Percentiles rank a stretch among this genome's conserved stretches.
Conservation (phyloP, 2,888 invertebrate species). For the Drosophila prolongata region DNA sequence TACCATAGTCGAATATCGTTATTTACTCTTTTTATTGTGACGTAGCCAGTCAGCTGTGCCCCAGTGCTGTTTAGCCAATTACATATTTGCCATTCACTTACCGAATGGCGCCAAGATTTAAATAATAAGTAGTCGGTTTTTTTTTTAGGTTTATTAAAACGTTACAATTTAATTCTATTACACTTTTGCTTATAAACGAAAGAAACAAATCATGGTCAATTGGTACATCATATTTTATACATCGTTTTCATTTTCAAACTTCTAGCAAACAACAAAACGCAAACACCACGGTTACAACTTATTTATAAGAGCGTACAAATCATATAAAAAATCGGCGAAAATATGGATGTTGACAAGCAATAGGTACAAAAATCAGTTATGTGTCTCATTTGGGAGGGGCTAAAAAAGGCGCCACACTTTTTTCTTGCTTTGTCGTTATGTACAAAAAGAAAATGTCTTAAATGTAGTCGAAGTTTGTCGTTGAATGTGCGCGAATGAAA, state of each 20-base stretch:
- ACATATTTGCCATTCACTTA: neutral
- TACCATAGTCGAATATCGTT: neutral
- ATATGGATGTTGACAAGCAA: constrained; percentile 58
- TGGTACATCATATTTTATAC: constrained; percentile 80
- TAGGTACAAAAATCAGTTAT: constrained; percentile 70
- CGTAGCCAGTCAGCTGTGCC: neutral
- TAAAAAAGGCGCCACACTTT: constrained; percentile 51
- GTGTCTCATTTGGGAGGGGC: constrained; percentile 64
- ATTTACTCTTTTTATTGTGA: neutral
- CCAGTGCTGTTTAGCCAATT: constrained; percentile 12
- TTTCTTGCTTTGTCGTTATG: constrained; percentile 49
- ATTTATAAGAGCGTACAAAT: constrained; percentile 51
- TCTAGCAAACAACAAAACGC: constrained; percentile 74
- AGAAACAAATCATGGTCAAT: constrained; percentile 80
- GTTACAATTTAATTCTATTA: constrained; percentile 80
- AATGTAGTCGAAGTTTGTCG: constrained; percentile 59
- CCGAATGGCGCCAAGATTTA: constrained; percentile 5
- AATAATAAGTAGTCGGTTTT: constrained; percentile 17
- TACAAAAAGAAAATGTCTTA: constrained; percentile 73
- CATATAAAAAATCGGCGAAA: constrained; percentile 37
- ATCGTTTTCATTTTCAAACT: constrained; percentile 62
- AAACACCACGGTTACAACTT: constrained; percentile 72
- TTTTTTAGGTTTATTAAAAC: constrained; percentile 74
- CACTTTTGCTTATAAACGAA: constrained; percentile 81
- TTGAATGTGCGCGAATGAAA: constrained; percentile 73